Evolutionary conservation across 2,797 vertebrate genomes (phyloP).

Genomic region (Perodicticus potto): DNA sequence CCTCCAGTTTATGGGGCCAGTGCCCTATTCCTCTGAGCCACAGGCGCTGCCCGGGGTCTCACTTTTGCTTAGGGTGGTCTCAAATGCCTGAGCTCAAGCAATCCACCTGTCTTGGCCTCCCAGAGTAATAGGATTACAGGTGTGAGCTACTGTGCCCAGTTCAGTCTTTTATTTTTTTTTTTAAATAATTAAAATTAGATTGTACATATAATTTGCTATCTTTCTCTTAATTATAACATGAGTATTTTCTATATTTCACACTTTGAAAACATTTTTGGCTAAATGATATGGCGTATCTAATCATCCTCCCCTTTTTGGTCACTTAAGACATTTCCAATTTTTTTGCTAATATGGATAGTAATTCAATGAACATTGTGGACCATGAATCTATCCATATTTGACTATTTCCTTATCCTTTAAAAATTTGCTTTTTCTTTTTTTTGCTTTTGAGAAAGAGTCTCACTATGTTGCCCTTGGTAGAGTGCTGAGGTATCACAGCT

Average conservation of each 20-base stretch:
- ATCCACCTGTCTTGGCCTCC: too few species aligned
- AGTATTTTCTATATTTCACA: constrained; percentile 1
- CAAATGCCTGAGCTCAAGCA: too few species aligned
- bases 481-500: neutral
- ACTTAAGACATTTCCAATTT: constrained; percentile 19
- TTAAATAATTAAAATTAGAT: neutral
- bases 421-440: neutral
- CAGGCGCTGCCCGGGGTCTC: too few species aligned
- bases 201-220: neutral
- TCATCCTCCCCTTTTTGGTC: neutral
- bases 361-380: neutral
- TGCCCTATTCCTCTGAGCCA: too few species aligned
- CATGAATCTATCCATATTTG: neutral
- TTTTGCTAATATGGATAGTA: neutral
- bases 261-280: constrained; percentile 21
- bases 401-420: neutral
- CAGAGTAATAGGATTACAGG: too few species aligned
- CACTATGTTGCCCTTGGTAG: neutral
- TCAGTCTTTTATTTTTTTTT: neutral
- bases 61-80: too few species aligned
- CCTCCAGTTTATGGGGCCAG: too few species aligned
- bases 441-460: neutral
- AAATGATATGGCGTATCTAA: neutral
- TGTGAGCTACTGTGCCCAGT: too few species aligned
- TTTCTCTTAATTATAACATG: constrained; percentile 14